These are phyloP conservation scores for Orthochromis indermauri DNA, from an alignment of 2,113 vertebrate genomes.

Conservation along the genomic window DNA sequence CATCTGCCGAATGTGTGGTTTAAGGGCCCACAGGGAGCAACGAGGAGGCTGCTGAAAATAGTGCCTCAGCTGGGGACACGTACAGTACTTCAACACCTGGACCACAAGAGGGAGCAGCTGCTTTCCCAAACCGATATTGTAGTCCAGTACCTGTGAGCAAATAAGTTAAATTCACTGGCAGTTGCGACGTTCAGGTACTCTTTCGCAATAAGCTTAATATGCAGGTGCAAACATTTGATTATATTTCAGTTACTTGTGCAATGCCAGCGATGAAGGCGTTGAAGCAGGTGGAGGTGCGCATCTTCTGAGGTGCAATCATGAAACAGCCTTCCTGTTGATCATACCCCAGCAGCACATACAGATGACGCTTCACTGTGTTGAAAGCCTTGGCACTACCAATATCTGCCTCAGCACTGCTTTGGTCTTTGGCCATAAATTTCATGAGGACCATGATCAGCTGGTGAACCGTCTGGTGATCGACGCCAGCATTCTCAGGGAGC, in stretches of 20 bases:
- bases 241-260: constrained; percentile 78
- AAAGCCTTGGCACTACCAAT: constrained; percentile 97
- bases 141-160: constrained; percentile 90
- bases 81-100: constrained; percentile 95
- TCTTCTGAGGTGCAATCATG: constrained; percentile 98
- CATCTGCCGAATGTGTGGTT: constrained; percentile 93
- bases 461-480: constrained; percentile 97
- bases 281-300: constrained; percentile 95
- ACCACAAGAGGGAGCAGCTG: constrained; percentile 96
- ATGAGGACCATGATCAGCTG: constrained; percentile 96
- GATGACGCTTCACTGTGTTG: constrained; percentile 94
- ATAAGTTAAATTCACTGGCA: neutral
- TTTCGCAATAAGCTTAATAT: neutral
- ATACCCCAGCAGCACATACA: constrained; percentile 90
- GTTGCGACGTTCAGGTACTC: neutral
- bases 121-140: constrained; percentile 93
- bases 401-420: constrained; percentile 90
- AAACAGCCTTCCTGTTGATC: constrained; percentile 98
- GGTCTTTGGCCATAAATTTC: constrained; percentile 98
- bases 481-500: constrained; percentile 90
- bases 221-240: neutral
- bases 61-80: constrained; percentile 93
- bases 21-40: constrained; percentile 94
- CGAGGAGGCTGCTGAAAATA: constrained; percentile 98
- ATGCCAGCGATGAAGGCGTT: constrained; percentile 98